phyloP scores from a whole-genome alignment of 2,888 invertebrate species.

The Eretmocerus hayati region DNA sequence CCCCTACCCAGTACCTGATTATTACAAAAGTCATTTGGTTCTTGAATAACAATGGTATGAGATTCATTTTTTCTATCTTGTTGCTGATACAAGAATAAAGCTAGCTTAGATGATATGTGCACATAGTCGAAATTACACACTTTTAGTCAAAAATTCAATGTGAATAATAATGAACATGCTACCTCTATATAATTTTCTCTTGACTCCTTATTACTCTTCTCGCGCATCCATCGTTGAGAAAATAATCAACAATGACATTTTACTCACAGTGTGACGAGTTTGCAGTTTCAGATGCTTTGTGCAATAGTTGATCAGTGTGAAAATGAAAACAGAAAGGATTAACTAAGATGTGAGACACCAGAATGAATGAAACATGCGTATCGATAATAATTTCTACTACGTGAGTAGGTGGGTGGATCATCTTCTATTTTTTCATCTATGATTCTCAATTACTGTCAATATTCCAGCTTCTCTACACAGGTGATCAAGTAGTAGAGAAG shows the following conservation, averaged over 20 bases:
- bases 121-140: conserved; percentile 19
- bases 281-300: conserved; percentile 10
- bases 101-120: conserved; percentile 13
- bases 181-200: conserved; percentile 15
- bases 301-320: no score
- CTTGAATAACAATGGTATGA: conserved; percentile 15
- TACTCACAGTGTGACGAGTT: not conserved
- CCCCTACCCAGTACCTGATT: conserved; percentile 22
- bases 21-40: conserved; percentile 20
- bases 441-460: no score
- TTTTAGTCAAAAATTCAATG: conserved; percentile 15
- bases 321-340: no score
- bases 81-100: conserved; percentile 12
- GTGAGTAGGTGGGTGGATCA: no score
- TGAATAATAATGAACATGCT: conserved; percentile 3
- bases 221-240: conserved; percentile 11
- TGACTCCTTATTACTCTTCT: conserved; percentile 2
- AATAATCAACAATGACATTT: not conserved
- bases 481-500: no score
- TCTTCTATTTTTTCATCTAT: no score
- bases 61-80: conserved; percentile 11
- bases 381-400: no score
- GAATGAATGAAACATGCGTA: no score
- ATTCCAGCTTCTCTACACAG: no score
- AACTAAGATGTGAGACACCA: no score